These are phyloP conservation scores for Punctoribates punctum DNA, from an alignment of 2,888 invertebrate genomes.

Conservation along the genomic window DNA sequence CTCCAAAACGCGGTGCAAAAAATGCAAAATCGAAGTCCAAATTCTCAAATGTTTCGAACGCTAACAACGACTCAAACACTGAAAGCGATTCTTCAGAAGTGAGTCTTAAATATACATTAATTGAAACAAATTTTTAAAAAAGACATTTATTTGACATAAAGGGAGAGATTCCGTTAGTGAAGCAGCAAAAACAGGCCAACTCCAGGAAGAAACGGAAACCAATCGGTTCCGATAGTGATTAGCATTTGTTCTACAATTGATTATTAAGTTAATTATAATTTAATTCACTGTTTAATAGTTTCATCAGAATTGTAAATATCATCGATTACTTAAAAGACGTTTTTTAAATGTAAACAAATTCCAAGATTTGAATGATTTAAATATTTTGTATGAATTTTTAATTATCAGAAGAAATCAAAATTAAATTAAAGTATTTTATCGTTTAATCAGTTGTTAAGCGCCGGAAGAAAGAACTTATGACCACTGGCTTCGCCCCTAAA, in stretches of 20 bases:
- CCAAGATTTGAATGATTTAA: slow-evolving; percentile 4
- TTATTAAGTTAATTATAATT: not conserved
- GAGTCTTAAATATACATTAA: slow-evolving; percentile 31
- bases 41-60: slow-evolving; percentile 39
- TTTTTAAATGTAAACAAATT: not conserved
- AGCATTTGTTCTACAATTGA: slow-evolving; percentile 38
- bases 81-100: slow-evolving; percentile 49
- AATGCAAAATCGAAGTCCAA: slow-evolving; percentile 45
- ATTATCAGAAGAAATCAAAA: not conserved
- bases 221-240: slow-evolving; percentile 48
- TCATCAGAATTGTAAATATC: slow-evolving; percentile 40
- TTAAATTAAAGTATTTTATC: not conserved
- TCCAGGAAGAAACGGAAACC: slow-evolving; percentile 47
- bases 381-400: slow-evolving; percentile 19
- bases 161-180: slow-evolving; percentile 47
- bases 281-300: slow-evolving; percentile 39
- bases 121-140: not conserved
- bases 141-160: slow-evolving; percentile 40
- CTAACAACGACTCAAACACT: slow-evolving; percentile 46
- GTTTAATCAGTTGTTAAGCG: not conserved
- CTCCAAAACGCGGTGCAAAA: slow-evolving; percentile 45
- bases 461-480: slow-evolving; percentile 46
- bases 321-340: slow-evolving; percentile 8
- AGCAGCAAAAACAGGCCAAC: slow-evolving; percentile 45
- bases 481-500: slow-evolving; percentile 47